Base-by-base conservation (phyloP, 2,797 vertebrate species). In the Nannoperca obscura region DNA sequence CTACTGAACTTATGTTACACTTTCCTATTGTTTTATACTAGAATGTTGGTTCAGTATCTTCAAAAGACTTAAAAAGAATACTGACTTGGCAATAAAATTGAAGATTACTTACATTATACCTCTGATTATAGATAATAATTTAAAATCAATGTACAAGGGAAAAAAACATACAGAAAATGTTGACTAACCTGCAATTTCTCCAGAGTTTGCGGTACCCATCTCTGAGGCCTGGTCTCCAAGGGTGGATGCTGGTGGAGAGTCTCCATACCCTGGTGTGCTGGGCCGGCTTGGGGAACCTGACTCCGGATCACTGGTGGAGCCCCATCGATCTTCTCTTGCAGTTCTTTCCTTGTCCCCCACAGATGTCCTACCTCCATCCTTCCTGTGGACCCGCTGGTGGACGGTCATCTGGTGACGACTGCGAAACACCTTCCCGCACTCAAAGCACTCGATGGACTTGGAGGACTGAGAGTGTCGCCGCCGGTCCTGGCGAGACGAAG, bases 331-430 rank as follows among this genome's bases (percentile, higher is more conserved):
- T 0, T 94, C 95, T 59, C 93, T 94, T 11, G 92, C 70, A 52
- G 89, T 90, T 0, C 96, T 95, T 83, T 96, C 96, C 94, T 89
- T 95, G 82, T 86, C 94, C 73, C 0, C 94, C 71, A 49, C 86
- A 71, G 92, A 88, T 12, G 72, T 61, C 46, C 90, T 78, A 13
- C 89, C 68, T 0, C 94, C 93, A 2, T 95, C 95, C 34, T 95
- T 97, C 76, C 96, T 96, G 89, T 99, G 97, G 79, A 97, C 96
- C 0, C 97, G 95, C 3, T 96, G 97, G 89, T 99, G 97, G 82
- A 98, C 96, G 32, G 96, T 95, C 97, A 98, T 96, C 95, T 98
- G 97, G 88, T 98, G 97, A 49, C 97, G 97, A 42, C 97, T 98
- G 85, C 97, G 97, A 79, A 99, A 99, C 88, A 97, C 94, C 94